Evolutionary conservation across 2,113 vertebrate genomes (phyloP).

Genomic region (Sardina pilchardus): DNA sequence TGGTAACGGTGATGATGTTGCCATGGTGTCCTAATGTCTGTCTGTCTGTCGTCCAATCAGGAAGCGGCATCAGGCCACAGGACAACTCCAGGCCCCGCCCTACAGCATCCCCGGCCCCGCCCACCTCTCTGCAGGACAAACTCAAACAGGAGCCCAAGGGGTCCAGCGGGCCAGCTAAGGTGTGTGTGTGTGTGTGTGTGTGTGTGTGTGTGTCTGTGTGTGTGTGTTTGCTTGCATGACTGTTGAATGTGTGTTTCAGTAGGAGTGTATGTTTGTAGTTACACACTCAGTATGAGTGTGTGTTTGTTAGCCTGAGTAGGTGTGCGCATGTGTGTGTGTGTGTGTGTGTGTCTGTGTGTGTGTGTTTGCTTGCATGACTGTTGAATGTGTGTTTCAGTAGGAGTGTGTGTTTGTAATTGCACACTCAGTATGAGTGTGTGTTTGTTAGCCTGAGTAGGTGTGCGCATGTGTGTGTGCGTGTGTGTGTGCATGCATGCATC

Average conservation of each 20-base stretch:
- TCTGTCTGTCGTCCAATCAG: conserved; percentile 51
- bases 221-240: neutral
- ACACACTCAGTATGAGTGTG: no score
- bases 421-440: no score
- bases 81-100: conserved; percentile 77
- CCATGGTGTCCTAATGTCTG: neutral
- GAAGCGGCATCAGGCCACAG: conserved; percentile 78
- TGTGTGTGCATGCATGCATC: no score
- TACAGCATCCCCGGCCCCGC: conserved; percentile 70
- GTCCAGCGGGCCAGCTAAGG: conserved; percentile 77
- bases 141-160: conserved; percentile 87
- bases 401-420: no score
- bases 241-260: neutral
- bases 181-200: conserved; percentile 35
- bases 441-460: neutral
- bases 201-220: conserved; percentile 10
- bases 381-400: no score
- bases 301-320: no score
- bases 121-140: conserved; percentile 75
- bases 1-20: no score
- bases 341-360: neutral
- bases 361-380: no score
- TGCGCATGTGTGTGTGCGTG: no score
- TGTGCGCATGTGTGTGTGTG: neutral
- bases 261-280: no score